Percentiles rank a stretch among this genome's conserved stretches.
Evolutionary conservation across 2,797 vertebrate genomes (phyloP).

Genomic region (Dicrostonyx torquatus): DNA sequence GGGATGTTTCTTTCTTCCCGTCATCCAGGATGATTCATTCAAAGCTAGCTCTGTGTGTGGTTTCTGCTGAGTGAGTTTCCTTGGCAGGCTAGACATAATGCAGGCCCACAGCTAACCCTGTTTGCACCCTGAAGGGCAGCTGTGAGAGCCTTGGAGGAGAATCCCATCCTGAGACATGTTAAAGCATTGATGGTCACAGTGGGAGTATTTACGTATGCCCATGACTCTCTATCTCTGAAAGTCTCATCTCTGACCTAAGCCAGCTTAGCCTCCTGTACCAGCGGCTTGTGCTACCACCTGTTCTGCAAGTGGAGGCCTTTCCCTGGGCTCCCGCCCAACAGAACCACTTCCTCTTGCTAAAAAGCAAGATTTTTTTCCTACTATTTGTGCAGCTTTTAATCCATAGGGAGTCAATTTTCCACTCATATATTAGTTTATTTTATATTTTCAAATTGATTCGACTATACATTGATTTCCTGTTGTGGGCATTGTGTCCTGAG

Average conservation of each 20-base stretch:
- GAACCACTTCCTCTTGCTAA: slow-evolving; percentile 82
- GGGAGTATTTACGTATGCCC: slow-evolving; percentile 28
- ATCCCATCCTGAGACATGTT: not conserved
- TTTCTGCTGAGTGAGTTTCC: not conserved
- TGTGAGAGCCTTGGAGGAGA: not conserved
- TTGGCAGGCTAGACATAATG: not conserved
- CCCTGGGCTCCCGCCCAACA: slow-evolving; percentile 58
- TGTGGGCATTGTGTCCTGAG: slow-evolving; percentile 94
- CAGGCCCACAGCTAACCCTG: not conserved
- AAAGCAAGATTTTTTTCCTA: slow-evolving; percentile 82
- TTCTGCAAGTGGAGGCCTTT: not conserved
- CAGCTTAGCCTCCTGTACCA: not conserved
- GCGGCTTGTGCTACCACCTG: not conserved
- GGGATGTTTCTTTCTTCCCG: not conserved
- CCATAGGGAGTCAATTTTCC: slow-evolving; percentile 93
- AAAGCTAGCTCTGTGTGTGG: not conserved
- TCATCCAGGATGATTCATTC: not conserved
- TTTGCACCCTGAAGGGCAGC: not conserved
- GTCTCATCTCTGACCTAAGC: not conserved
- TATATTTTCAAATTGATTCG: slow-evolving; percentile 97
- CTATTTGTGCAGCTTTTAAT: slow-evolving; percentile 93
- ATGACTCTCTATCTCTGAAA: not conserved
- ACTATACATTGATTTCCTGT: slow-evolving; percentile 95
- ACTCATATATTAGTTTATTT: slow-evolving; percentile 95
- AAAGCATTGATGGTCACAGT: not conserved